These are phyloP conservation scores for Melanotaenia boesemani DNA, from an alignment of 2,797 vertebrate species.

Conservation along the genomic window DNA sequence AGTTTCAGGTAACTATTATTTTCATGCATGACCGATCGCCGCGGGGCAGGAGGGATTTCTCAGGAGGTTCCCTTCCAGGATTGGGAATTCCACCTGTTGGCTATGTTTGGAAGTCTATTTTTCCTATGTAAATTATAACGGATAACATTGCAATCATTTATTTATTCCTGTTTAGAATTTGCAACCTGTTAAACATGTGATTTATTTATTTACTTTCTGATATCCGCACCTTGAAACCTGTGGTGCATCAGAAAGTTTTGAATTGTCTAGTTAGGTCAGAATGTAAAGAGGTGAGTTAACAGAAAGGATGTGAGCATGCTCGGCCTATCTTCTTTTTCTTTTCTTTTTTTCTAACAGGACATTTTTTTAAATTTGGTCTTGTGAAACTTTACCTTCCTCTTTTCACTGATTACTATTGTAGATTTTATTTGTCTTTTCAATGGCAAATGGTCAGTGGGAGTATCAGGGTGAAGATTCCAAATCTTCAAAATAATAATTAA, in stretches of 20 bases:
- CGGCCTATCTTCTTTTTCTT: not conserved
- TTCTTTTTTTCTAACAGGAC: not conserved
- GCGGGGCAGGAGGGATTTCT: conserved; percentile 65
- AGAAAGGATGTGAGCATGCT: not conserved
- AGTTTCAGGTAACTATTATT: conserved; percentile 77
- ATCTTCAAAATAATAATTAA: too few relatives aligned
- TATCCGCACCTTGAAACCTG: not conserved
- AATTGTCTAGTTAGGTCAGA: not conserved
- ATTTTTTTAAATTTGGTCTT: not conserved
- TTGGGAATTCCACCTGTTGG: conserved; percentile 75
- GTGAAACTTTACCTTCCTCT: not conserved
- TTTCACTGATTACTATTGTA: not conserved
- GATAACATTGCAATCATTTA: conserved; percentile 35
- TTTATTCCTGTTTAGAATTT: not conserved
- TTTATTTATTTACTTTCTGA: too few relatives aligned
- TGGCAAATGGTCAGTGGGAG: too few relatives aligned
- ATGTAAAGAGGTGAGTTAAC: not conserved
- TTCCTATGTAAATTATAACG: conserved; percentile 31
- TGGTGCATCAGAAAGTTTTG: not conserved
- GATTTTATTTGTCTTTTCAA: too few relatives aligned
- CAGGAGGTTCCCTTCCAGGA: conserved; percentile 71
- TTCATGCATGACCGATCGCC: conserved; percentile 68
- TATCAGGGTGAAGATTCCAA: too few relatives aligned
- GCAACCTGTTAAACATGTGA: too few relatives aligned
- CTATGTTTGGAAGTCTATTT: conserved; percentile 60